phyloP scores from a whole-genome alignment of 1,140 invertebrate species.

The Drosophila orena region DNA sequence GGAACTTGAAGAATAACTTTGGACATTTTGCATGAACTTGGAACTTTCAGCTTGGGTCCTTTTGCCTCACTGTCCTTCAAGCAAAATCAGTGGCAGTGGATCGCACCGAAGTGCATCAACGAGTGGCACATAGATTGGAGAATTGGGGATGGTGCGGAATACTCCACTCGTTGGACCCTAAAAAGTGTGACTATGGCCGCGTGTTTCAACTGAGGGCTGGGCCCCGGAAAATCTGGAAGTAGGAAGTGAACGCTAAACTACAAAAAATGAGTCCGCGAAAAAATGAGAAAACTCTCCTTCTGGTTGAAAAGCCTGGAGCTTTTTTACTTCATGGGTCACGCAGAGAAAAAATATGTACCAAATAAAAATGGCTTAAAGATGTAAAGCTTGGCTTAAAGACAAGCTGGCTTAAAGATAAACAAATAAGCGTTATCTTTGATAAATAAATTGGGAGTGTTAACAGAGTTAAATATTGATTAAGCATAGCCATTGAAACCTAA shows the following conservation, averaged over 20 bases:
- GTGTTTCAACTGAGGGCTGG: constrained; percentile 18
- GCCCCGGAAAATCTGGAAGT: constrained; percentile 67
- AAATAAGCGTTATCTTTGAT: too few species aligned
- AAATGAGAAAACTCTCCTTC: constrained; percentile 58
- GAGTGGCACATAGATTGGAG: constrained; percentile 67
- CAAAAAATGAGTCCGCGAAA: constrained; percentile 31
- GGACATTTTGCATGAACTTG: not conserved
- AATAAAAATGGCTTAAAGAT: not conserved
- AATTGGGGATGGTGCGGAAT: constrained; percentile 17
- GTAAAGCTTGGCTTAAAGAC: too few species aligned
- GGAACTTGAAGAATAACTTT: too few species aligned
- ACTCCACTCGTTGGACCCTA: constrained; percentile 28
- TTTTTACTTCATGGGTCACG: not conserved
- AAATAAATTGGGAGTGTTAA: too few species aligned
- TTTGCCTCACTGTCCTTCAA: constrained; percentile 24
- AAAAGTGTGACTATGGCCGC: constrained; percentile 58
- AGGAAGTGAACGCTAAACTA: constrained; percentile 61
- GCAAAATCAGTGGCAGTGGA: constrained; percentile 49
- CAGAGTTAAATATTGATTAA: too few species aligned
- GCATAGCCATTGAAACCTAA: too few species aligned
- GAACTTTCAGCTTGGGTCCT: not conserved
- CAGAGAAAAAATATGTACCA: not conserved
- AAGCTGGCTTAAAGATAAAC: too few species aligned
- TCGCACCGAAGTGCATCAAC: constrained; percentile 61
- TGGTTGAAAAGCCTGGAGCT: constrained; percentile 4